Evolutionary conservation across 2,113 vertebrate genomes (phyloP).

Genomic region (Hippopotamus amphibius): DNA sequence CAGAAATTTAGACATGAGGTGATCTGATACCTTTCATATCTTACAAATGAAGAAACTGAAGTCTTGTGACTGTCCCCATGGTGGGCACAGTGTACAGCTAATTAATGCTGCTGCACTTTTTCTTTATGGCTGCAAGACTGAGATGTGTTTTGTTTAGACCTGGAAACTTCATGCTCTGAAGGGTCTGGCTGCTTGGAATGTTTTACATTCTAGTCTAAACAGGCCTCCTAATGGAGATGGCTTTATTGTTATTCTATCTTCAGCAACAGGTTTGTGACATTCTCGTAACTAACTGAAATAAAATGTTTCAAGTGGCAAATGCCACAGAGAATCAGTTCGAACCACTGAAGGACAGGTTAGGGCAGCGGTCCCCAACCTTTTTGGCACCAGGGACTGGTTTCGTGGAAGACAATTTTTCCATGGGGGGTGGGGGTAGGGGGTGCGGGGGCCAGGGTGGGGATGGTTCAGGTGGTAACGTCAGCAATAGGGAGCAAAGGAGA

Average conservation of each 20-base stretch:
- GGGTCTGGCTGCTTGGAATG: neutral
- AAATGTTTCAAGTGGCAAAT: neutral
- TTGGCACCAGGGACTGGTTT: no score
- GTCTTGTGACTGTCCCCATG: fast-evolving
- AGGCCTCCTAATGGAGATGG: neutral
- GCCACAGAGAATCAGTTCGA: neutral
- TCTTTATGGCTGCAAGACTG: neutral
- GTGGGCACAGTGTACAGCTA: neutral
- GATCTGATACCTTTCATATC: neutral
- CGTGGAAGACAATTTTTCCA: no score
- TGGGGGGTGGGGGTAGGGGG: no score
- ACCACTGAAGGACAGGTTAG: neutral
- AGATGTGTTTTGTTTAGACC: neutral
- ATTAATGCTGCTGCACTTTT: neutral
- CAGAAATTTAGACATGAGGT: neutral
- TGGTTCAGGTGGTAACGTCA: no score
- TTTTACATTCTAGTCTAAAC: neutral
- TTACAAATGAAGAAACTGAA: neutral
- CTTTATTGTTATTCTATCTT: neutral
- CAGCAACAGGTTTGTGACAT: neutral
- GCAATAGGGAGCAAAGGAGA: no score
- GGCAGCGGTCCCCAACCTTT: no score
- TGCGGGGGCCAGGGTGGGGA: no score
- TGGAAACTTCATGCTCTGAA: neutral
- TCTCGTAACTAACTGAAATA: neutral